Evolutionary conservation across 2,888 invertebrate genomes (phyloP), one percentile per base, ranked within the genome.

Genomic region (Zaprionus lineosus): DNA sequence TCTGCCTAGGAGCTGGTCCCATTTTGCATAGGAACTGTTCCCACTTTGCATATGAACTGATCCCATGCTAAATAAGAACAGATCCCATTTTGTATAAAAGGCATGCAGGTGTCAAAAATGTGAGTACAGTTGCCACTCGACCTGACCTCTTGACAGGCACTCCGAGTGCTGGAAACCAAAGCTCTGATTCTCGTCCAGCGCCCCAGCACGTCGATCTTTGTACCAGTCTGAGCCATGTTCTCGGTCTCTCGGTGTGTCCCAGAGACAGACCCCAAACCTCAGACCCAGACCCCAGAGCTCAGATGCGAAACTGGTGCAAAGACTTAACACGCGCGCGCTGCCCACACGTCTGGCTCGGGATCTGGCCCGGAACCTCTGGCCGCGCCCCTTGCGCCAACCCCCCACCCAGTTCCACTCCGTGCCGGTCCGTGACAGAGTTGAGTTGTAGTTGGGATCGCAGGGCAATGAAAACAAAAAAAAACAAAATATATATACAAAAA

Each of bases 121-220:
- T 21, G 55, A 68, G 76, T 84, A 77, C 77, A 77, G 84, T 79
- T 84, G 84, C 76, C 84, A 69, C 78, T 75, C 76, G 81, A 79
- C 72, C 84, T 77, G 77, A 77, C 77, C 77, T 57, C 84, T 37
- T 24, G 19, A 41, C 53, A 33, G 44, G 44, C 47, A 43, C 50
- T 44, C 48, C 18, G 16, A 33, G 15, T 24, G n/a, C n/a, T 3
- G 24, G 8, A 12, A 2, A 24, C 7, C 9, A 24, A 7, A 7
- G 29, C 29, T 5, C 36, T 2, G 9, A 16, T 15, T 14, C 14
- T 1, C 11, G 14, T 21, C 3, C 5, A 6, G 34, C 37, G 29
- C 29, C 9, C 3, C 19, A 16, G 3, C 24, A 39, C 44, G 37
- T 50, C 41, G 44, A 57, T 68, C 67, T 70, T 63, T 64, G 64